Percentiles rank a stretch among this genome's conserved stretches.
Conservation (phyloP, 2,113 vertebrate species). For the Microtus richardsoni region DNA sequence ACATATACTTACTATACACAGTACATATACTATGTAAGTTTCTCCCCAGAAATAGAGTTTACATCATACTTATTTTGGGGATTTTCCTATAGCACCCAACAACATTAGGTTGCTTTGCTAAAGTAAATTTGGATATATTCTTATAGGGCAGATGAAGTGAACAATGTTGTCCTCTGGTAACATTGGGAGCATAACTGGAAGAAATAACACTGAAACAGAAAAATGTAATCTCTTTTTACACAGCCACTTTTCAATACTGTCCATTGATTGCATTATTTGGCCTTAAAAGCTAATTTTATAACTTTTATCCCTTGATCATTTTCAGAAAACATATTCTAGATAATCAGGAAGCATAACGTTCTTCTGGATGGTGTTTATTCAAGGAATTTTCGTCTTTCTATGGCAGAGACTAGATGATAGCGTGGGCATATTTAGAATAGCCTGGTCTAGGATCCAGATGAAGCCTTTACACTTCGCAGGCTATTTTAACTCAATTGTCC, state of each 20-base stretch:
- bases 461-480: background rate
- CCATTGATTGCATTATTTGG: background rate
- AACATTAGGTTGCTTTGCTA: background rate
- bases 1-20: too few species aligned
- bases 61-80: background rate
- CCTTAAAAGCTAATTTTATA: background rate
- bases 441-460: background rate
- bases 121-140: slow-evolving; percentile 36
- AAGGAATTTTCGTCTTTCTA: slow-evolving; percentile 18
- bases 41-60: background rate
- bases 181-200: background rate
- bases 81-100: background rate
- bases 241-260: background rate
- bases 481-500: slow-evolving; percentile 16
- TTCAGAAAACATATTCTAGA: background rate
- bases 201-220: background rate
- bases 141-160: background rate
- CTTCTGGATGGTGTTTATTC: background rate
- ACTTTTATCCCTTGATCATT: background rate
- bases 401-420: background rate
- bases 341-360: slow-evolving; percentile 9
- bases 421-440: background rate
- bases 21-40: background rate
- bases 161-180: background rate
- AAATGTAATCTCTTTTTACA: background rate